Percentiles rank a stretch among this genome's conserved stretches.
These are phyloP conservation scores for Hydriomena furcata DNA, from an alignment of 2,888 invertebrate genomes.

Conservation along the genomic window DNA sequence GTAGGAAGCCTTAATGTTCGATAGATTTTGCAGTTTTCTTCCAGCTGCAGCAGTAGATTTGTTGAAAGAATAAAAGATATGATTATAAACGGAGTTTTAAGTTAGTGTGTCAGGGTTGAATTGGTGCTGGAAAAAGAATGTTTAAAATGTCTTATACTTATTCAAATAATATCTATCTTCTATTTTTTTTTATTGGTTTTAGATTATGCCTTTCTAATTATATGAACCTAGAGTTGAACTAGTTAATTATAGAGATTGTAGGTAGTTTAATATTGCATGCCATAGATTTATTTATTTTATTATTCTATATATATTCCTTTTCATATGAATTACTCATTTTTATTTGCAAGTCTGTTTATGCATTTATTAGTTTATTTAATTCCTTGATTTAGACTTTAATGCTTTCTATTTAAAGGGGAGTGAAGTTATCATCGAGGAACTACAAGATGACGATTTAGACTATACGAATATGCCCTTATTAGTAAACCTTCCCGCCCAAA, in stretches of 20 bases:
- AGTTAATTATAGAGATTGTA: neutral
- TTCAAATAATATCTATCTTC: constrained; percentile 1
- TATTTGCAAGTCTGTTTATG: constrained; percentile 63
- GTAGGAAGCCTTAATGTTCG: no score
- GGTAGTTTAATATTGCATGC: constrained; percentile 2
- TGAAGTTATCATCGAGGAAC: constrained; percentile 80
- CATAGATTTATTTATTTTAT: neutral
- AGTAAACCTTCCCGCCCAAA: constrained; percentile 61
- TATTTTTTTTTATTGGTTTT: constrained; percentile 14
- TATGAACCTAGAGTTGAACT: neutral
- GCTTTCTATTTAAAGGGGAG: constrained; percentile 82
- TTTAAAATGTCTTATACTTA: no score
- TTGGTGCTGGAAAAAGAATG: constrained; percentile 55
- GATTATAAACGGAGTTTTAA: neutral
- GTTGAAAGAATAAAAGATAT: neutral
- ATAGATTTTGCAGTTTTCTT: neutral
- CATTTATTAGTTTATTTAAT: constrained; percentile 66
- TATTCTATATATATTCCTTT: neutral
- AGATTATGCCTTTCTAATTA: neutral
- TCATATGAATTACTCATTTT: neutral
- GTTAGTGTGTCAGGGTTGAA: constrained; percentile 57
- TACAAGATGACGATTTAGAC: constrained; percentile 75
- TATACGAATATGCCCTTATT: constrained; percentile 77
- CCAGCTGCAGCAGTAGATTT: neutral
- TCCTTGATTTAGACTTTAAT: constrained; percentile 71